phyloP scores from a whole-genome alignment of 2,888 invertebrate genomes.

The Tetragnatha montana region DNA sequence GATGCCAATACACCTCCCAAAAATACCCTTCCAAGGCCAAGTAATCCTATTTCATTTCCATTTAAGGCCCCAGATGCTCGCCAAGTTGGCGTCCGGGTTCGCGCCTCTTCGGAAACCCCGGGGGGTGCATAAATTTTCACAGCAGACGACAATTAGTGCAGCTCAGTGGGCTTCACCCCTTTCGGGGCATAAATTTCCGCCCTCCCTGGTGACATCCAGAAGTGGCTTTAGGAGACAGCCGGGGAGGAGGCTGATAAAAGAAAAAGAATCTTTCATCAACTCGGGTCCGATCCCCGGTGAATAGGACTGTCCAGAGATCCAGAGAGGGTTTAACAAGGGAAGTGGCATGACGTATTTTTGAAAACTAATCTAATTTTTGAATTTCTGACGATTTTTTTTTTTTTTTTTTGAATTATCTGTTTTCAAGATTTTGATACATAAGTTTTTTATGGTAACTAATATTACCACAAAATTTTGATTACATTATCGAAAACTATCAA shows the following conservation, averaged over 20 bases:
- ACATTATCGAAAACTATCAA: too few relatives aligned
- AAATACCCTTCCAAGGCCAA: background rate
- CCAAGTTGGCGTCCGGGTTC: constrained; percentile 46
- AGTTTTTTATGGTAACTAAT: too few relatives aligned
- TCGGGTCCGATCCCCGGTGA: background rate
- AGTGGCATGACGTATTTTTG: too few relatives aligned
- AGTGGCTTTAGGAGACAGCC: constrained; percentile 63
- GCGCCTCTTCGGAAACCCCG: constrained; percentile 55
- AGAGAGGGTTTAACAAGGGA: too few relatives aligned
- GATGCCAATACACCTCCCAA: too few relatives aligned
- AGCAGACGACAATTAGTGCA: constrained; percentile 68
- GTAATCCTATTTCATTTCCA: background rate
- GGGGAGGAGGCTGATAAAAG: constrained; percentile 59
- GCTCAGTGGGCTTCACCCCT: constrained; percentile 69
- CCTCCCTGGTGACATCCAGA: constrained; percentile 54
- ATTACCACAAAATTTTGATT: too few relatives aligned
- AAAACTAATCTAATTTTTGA: too few relatives aligned
- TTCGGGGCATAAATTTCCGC: constrained; percentile 68
- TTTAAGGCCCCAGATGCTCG: constrained; percentile 3
- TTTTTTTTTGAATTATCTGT: too few relatives aligned
- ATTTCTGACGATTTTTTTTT: too few relatives aligned
- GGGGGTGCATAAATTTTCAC: constrained; percentile 68
- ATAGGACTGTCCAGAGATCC: background rate
- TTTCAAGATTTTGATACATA: too few relatives aligned
- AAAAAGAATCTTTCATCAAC: constrained; percentile 30